Base-by-base conservation (phyloP, 1,140 invertebrate genomes). In the Solenopsis fugax region DNA sequence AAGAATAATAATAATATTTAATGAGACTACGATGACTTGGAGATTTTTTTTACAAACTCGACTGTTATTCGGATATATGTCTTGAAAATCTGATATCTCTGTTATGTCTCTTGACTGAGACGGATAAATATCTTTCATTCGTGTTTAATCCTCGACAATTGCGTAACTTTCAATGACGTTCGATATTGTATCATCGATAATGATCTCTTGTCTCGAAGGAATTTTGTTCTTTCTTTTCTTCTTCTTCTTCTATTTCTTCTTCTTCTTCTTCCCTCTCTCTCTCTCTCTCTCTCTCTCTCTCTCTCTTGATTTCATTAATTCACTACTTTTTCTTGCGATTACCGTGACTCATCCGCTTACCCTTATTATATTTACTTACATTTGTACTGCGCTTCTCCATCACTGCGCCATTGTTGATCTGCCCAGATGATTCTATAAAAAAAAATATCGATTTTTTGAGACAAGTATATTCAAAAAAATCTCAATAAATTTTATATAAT, bases 291-390 rank as follows among this genome's bases (percentile, higher is more conserved):
- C 41, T 50, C 9, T 58, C 3, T 56, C 45, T 45, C 37, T 29
- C 3, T 54, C 13, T 48, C n/a, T 6, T 41, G 18, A 21, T 54
- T 54, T 16, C 50, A 37, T 62, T 9, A 41, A 67, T 69, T 73
- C 13, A 86, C n/a, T 91, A 92, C 78, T 93, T 93, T 92, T 92
- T 94, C 84, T 92, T 94, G 67, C 93, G 93, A 90, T 89, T 91
- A 18, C 91, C 76, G 16, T 88, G 82, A 75, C 60, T 89, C 69
- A 64, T 64, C 48, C 88, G 87, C 90, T 92, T 90, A 54, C 90
- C 73, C 69, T 90, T 91, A 24, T 82, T 85, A 45, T 69, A 65
- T 50, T 91, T 91, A 37, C 52, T 72, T 37, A 56, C 21, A 56
- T 87, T 88, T 37, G 71, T 69, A 7, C 62, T 41, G 77, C 24